Evolutionary conservation across 2,113 vertebrate species (phyloP), one percentile per base, ranked within the genome.

Genomic region (Sturnira hondurensis): DNA sequence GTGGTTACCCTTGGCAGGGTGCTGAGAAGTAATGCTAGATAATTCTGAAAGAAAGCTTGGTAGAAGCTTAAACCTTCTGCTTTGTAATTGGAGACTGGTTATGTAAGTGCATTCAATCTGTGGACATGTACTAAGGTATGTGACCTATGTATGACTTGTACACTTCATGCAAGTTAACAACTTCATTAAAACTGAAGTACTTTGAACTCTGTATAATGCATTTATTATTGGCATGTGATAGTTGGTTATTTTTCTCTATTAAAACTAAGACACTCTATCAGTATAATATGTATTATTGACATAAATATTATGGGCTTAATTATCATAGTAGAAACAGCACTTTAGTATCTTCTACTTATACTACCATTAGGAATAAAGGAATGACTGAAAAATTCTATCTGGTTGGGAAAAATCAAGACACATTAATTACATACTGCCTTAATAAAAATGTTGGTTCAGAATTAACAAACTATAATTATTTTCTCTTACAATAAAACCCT

Each of bases 21-120:
- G 16, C 3, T 26, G 8, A 17, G 1, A 0, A 20, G 1, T 4
- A 36, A 15, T 31, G 14, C 13, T 20, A 1, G 1, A 36, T 5
- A n/a, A 15, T 28, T 2, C 5, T 17, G 20, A 20, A 54, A 76
- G 15, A 77, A 43, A 87, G 20, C 15, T 1, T 31, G 36, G 68
- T 0, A 1, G 31, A 4, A 52, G 15, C 14, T n/a, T 26, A 41
- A 41, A 33, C 83, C 61, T 58, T 78, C 54, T 78, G 24, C 9
- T 76, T 94, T 71, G 47, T 20, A 4, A 73, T 28, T 67, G 17
- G 2, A 0, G 9, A 61, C 12, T 54, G 14, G 0, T 52, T 63
- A 54, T 0, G 26, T 14, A 84, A 31, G 4, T 36, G 2, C 5
- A 9, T 41, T 77, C 4, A n/a, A 3, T 24, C 16, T 83, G 13